A percentile compares a stretch with the other conserved stretches of the same genome.
Evolutionary conservation across 2,797 vertebrate species (phyloP).

Genomic region (Bufotes viridis): DNA sequence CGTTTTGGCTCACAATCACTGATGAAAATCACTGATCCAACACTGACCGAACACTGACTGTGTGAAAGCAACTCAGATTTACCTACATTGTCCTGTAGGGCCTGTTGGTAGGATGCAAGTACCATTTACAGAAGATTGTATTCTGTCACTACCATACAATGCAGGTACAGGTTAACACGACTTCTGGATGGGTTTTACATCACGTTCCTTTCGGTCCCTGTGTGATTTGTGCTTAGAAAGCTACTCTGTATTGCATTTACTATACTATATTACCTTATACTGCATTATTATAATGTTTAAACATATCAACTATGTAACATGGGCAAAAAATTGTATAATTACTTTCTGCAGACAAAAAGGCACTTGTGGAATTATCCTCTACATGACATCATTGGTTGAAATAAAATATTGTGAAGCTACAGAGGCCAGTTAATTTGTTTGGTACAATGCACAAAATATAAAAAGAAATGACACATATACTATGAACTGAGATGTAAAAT

Average conservation of each 20-base stretch:
- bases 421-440: not conserved
- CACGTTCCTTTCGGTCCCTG: not conserved
- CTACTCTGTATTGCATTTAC: no score
- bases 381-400: not conserved
- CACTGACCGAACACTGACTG: no score
- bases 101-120: not conserved
- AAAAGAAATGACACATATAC: not conserved
- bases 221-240: not conserved
- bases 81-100: not conserved
- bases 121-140: not conserved
- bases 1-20: no score
- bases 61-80: no score
- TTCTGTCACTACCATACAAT: not conserved
- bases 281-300: no score
- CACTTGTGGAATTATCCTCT: not conserved
- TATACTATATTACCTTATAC: no score
- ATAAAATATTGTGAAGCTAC: not conserved
- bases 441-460: not conserved
- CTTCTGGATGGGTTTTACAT: not conserved
- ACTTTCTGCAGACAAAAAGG: no score
- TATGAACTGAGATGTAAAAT: not conserved
- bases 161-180: not conserved
- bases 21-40: no score
- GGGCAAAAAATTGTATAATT: no score
- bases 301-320: no score